A percentile compares a stretch with the other conserved stretches of the same genome.
Conservation (phyloP, 2,888 invertebrate species). For the Microplitis deprimator region DNA sequence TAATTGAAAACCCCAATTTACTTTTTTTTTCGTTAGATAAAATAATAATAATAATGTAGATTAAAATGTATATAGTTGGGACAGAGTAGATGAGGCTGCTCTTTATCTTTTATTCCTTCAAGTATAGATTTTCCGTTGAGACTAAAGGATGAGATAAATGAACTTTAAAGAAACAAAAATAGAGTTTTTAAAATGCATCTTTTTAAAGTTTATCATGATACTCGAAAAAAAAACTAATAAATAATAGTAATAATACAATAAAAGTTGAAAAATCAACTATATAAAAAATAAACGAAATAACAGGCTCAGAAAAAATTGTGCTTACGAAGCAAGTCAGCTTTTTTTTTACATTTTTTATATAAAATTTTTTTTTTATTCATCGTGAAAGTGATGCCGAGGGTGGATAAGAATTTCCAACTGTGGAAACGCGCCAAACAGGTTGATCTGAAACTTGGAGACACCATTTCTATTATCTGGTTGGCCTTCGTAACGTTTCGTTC, state of each 20-base stretch:
- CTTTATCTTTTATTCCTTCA: constrained; percentile 41
- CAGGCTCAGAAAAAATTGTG: constrained; percentile 38
- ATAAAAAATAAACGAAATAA: constrained; percentile 38
- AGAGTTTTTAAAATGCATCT: constrained; percentile 46
- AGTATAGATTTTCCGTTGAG: constrained; percentile 64
- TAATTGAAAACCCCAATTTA: neutral
- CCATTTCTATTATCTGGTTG: constrained; percentile 18
- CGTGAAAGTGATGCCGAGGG: constrained; percentile 30
- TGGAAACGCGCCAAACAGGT: constrained; percentile 18
- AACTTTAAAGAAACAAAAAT: constrained; percentile 10
- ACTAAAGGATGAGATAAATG: constrained; percentile 53
- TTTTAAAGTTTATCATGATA: constrained; percentile 33
- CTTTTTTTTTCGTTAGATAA: too few relatives aligned
- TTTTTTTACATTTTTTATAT: constrained; percentile 23
- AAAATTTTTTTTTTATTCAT: constrained; percentile 25
- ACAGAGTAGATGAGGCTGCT: neutral
- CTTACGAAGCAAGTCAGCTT: constrained; percentile 36
- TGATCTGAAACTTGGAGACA: constrained; percentile 13
- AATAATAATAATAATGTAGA: too few relatives aligned
- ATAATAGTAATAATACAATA: constrained; percentile 20
- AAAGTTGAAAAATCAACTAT: constrained; percentile 37
- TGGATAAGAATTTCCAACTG: constrained; percentile 31
- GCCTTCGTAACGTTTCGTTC: neutral
- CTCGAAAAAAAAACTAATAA: constrained; percentile 40
- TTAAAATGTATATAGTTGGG: too few relatives aligned